Evolutionary conservation across 2,888 invertebrate species (phyloP).

Genomic region (Oegoconia quadripuncta): DNA sequence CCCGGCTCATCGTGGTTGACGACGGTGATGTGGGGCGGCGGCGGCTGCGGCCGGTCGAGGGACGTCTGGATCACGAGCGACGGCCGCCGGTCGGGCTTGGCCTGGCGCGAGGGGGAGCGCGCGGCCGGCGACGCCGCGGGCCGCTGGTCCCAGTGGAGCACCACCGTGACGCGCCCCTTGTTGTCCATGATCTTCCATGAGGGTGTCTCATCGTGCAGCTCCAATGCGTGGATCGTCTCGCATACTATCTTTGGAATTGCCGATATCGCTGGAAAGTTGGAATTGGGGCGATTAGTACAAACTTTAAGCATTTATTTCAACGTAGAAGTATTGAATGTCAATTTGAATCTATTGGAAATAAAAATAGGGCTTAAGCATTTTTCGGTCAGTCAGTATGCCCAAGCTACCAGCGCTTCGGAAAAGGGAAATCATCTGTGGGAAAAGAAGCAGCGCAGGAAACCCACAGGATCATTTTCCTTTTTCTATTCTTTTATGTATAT

Average conservation of each 20-base stretch:
- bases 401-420: no score
- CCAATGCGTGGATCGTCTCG: slow-evolving; percentile 97
- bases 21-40: slow-evolving; percentile 93
- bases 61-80: slow-evolving; percentile 88
- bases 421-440: no score
- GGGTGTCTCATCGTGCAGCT: slow-evolving; percentile 97
- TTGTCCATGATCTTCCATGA: slow-evolving; percentile 99
- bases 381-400: no score
- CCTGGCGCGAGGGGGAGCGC: slow-evolving; percentile 70
- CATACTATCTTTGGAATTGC: slow-evolving; percentile 98
- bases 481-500: no score
- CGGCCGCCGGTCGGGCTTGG: slow-evolving; percentile 80
- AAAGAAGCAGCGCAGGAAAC: no score
- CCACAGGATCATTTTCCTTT: no score
- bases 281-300: slow-evolving; percentile 5
- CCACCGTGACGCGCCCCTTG: slow-evolving; percentile 97
- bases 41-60: slow-evolving; percentile 83
- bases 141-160: slow-evolving; percentile 97
- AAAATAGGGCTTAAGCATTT: no score
- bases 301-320: background rate
- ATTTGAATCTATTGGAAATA: no score
- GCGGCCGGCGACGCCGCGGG: slow-evolving; percentile 83
- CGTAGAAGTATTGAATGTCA: no score
- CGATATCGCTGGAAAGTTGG: slow-evolving; percentile 87
- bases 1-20: slow-evolving; percentile 95